Evolutionary conservation across 1,140 invertebrate species (phyloP), one percentile per base, ranked within the genome.

Genomic region (Saccostrea glomerata): DNA sequence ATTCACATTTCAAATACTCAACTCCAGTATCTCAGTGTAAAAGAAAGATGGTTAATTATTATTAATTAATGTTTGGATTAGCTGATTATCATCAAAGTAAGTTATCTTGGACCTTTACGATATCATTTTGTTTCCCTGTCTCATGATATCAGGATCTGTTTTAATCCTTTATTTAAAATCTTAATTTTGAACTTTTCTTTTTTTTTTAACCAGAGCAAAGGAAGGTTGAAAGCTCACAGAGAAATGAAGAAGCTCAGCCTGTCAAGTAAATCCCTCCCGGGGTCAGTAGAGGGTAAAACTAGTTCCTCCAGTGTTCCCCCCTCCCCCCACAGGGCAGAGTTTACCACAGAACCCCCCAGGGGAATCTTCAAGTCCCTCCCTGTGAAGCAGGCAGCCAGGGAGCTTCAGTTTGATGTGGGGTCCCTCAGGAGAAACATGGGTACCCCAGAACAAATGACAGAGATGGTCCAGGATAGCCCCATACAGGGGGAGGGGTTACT

Each of bases 241-340:
- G 70, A 77, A 77, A 77, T 77, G 25, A 77, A 77, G 23, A 77
- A 77, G 70, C 25, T 77, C 13, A 77, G 70, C 30, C 25, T 77
- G 11, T 77, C 70, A 12, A 77, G 25, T 12, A 77, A 77, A 77
- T 77, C 55, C 40, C 17, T 84, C 11, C 82, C 82, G 0, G 82
- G 82, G 40, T 84, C 40, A 54, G 40, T 36, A 9, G 82, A 84
- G 12, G 40, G 82, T 84, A 77, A 77, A 77, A 30, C 70, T 30
- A 25, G 70, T 25, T 55, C 40, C 40, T 63, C 70, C 17, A 91
- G 90, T 63, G 87, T 92, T 12, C 92, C 92, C 15, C 91, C 90
- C 0, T 94, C 93, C 0, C 93, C 93, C 5, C 82, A 93, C 23
- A 91, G 91, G 58, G 66, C 88, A 6, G 92, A 93, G 82, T 94